Evolutionary conservation across 2,888 invertebrate species (phyloP), one percentile per base, ranked within the genome.

Genomic region (Nymphalis polychloros): DNA sequence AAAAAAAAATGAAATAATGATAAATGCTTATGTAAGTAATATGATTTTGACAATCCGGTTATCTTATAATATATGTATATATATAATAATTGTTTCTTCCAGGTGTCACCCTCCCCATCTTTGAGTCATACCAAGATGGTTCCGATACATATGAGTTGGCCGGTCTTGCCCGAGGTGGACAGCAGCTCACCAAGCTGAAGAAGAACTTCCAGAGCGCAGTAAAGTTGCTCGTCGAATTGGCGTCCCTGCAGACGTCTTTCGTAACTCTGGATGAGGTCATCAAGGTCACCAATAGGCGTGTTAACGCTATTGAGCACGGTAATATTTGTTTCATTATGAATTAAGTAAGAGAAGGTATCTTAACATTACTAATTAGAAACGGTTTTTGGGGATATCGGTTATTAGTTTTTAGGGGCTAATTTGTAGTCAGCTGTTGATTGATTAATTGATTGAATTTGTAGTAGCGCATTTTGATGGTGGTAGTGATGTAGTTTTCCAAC

Each of bases 261-360:
- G 98, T 99, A 19, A 99, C 99, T 31, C 93, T 99, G 61, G 99
- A 99, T 88, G 99, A 99, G 88, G 99, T 99, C 64, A 99, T 99
- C 82, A 99, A 99, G 93, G 96, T 98, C 75, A 99, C 99, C 35
- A 99, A 99, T 89, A 95, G 99, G 81, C 96, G 99, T 95, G 99
- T 99, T 23, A 99, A 99, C 86, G 99, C 99, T 81, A 99, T 99
- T 88, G 99, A 99, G 90, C 98, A 99, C 81, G 98, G 97, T 97
- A 84, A 88, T 68, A 20, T 35, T 52, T 7, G 13, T 13, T 41
- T 41, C 41, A 13, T 41, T 53, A 55, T 17, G 17, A 23, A 31
- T 20, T 16, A 23, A 16, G 7, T 50, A 3, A 20, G 10, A 20
- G 10, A 20, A 50, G 20, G 10, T 8, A 8, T 5, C 10, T 50